These are phyloP conservation scores for Dinomys branickii DNA, from an alignment of 2,113 vertebrate species.

Conservation along the genomic window DNA sequence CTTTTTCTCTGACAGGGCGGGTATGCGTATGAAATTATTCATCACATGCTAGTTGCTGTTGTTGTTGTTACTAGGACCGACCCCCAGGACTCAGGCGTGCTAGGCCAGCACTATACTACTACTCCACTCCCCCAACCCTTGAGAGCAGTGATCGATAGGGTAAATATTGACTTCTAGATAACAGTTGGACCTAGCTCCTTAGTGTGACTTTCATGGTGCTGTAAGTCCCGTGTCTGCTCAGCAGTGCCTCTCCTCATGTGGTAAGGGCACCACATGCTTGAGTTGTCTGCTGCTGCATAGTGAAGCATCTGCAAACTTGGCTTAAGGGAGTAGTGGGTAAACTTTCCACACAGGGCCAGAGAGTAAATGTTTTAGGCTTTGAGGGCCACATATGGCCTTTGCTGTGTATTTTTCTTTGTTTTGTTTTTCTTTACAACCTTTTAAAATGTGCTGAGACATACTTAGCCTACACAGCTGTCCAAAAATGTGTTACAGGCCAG, in stretches of 20 bases:
- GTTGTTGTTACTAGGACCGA: neutral
- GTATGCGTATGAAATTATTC: constrained; percentile 29
- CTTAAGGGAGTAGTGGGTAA: neutral
- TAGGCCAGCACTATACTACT: neutral
- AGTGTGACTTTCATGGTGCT: neutral
- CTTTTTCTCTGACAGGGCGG: constrained; percentile 1
- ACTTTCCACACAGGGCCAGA: neutral
- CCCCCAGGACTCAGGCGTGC: too few relatives aligned
- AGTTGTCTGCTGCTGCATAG: neutral
- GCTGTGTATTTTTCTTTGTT: constrained; percentile 12
- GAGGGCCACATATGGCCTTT: neutral
- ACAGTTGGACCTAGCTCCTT: neutral
- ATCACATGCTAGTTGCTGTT: neutral
- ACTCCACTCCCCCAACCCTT: neutral
- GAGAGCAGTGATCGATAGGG: neutral
- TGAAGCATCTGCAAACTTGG: neutral
- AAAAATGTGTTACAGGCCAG: neutral
- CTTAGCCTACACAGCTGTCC: neutral
- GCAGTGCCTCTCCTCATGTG: fast-evolving
- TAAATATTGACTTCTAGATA: neutral
- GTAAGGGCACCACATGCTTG: neutral
- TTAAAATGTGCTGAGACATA: constrained; percentile 16
- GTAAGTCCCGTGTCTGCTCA: neutral
- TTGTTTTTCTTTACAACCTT: constrained; percentile 27
- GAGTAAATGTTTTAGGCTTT: neutral